Conservation (phyloP, 1,140 invertebrate species). For the Proales similis region DNA sequence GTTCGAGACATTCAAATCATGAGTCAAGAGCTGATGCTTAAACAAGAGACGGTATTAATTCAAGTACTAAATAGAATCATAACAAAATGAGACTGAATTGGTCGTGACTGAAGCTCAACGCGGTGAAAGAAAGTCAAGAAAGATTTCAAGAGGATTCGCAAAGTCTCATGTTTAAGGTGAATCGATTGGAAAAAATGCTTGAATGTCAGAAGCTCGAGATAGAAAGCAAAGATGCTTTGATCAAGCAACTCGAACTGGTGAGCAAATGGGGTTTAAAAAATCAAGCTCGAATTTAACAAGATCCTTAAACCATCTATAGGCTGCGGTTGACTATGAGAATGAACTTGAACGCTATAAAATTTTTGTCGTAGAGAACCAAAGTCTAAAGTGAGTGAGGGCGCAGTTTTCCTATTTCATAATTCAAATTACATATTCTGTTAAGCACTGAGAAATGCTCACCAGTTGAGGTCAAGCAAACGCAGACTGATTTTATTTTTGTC, state of each 20-base stretch:
- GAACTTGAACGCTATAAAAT: slow-evolving; percentile 11
- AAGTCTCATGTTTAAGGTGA: slow-evolving; percentile 24
- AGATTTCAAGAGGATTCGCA: slow-evolving; percentile 31
- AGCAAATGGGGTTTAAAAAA: no score
- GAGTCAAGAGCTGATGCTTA: slow-evolving; percentile 29
- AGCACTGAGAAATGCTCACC: no score
- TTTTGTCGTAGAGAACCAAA: neutral
- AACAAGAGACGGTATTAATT: neutral
- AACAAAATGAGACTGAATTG: neutral
- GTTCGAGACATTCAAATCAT: slow-evolving; percentile 29
- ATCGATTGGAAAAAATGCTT: slow-evolving; percentile 29
- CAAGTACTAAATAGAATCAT: neutral
- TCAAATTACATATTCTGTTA: no score
- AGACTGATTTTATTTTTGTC: slow-evolving; percentile 16
- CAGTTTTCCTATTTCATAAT: no score
- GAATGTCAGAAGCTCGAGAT: slow-evolving; percentile 36
- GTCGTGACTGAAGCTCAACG: neutral
- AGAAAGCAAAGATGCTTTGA: slow-evolving; percentile 23
- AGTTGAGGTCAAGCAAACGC: neutral
- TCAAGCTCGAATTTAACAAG: no score
- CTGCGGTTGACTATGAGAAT: slow-evolving; percentile 30
- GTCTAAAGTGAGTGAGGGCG: neutral
- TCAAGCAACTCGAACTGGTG: slow-evolving; percentile 24
- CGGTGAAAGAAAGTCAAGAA: slow-evolving; percentile 37
- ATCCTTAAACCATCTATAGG: no score